These are phyloP conservation scores for Sterna hirundo DNA, from an alignment of 2,113 vertebrate species.

Conservation along the genomic window DNA sequence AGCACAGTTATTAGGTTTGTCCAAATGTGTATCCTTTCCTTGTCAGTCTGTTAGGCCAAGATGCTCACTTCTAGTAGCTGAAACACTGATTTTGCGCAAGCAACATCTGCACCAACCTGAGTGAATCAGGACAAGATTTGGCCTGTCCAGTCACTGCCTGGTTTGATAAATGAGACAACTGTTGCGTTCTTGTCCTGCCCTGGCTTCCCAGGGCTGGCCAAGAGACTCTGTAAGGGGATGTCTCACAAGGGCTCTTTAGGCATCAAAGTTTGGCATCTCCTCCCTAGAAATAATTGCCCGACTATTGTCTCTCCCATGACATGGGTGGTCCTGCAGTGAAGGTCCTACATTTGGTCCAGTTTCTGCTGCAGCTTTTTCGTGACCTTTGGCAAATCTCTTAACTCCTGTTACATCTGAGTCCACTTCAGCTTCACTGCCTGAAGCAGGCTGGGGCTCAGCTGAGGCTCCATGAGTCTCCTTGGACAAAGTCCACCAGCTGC, in stretches of 20 bases:
- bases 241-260: not conserved
- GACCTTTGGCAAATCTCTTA: not conserved
- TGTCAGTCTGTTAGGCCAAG: not conserved
- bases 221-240: not conserved
- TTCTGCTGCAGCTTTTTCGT: not conserved
- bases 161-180: not conserved
- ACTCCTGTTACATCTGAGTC: not conserved
- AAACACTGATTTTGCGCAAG: not conserved
- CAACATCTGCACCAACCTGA: not conserved
- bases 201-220: not conserved
- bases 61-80: not conserved
- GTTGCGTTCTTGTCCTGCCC: not conserved
- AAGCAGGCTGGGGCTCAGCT: not conserved
- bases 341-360: not conserved
- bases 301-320: not conserved
- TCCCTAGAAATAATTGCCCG: not conserved
- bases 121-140: not conserved
- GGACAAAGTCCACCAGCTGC: not conserved
- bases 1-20: not conserved
- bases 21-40: not conserved
- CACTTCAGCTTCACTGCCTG: not conserved
- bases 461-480: not conserved
- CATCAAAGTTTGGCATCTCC: not conserved
- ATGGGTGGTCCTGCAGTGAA: not conserved
- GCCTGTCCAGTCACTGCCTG: not conserved